These are phyloP conservation scores for Coenonympha arcania DNA, from an alignment of 2,888 invertebrate species.

Conservation along the genomic window DNA sequence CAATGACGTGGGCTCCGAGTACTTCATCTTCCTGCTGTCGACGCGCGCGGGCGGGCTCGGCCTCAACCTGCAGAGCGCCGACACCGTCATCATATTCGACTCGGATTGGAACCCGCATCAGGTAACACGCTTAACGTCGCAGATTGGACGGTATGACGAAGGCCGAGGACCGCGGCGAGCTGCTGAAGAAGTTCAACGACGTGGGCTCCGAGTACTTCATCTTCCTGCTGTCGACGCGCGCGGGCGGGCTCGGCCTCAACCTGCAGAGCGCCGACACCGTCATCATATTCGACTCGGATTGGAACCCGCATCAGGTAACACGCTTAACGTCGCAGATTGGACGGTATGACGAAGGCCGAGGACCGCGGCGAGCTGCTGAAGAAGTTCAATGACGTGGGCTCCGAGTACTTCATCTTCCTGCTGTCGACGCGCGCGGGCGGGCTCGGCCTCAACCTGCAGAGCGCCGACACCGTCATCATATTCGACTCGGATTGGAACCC, in stretches of 20 bases:
- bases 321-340: slow-evolving; percentile 76
- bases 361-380: slow-evolving; percentile 95
- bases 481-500: slow-evolving; percentile 99
- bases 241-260: slow-evolving; percentile 98
- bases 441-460: slow-evolving; percentile 96
- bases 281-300: slow-evolving; percentile 99
- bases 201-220: slow-evolving; percentile 93
- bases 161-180: slow-evolving; percentile 96
- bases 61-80: slow-evolving; percentile 97
- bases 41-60: slow-evolving; percentile 99
- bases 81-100: slow-evolving; percentile 99
- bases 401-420: slow-evolving; percentile 95
- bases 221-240: slow-evolving; percentile 96
- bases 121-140: slow-evolving; percentile 62
- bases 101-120: slow-evolving; percentile 99
- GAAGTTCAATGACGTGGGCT: slow-evolving; percentile 90
- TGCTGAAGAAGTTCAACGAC: slow-evolving; percentile 92
- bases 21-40: slow-evolving; percentile 95
- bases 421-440: slow-evolving; percentile 98
- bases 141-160: slow-evolving; percentile 97
- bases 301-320: slow-evolving; percentile 98
- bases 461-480: slow-evolving; percentile 98
- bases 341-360: slow-evolving; percentile 98
- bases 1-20: slow-evolving; percentile 90
- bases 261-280: slow-evolving; percentile 99